Evolutionary conservation across 2,888 invertebrate genomes (phyloP).

Genomic region (Sabellastarte sp.): DNA sequence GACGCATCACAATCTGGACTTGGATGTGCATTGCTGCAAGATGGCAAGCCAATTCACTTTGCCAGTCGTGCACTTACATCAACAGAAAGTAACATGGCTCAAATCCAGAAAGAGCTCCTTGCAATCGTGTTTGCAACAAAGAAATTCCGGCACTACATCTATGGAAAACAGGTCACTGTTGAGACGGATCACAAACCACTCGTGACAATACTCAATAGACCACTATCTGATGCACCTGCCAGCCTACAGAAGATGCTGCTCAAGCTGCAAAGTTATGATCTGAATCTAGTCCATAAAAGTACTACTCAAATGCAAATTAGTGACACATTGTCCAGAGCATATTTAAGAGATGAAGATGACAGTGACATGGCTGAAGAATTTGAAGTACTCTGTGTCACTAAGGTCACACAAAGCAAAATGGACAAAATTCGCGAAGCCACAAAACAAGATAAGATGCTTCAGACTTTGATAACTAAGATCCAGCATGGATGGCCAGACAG

Average conservation of each 20-base stretch:
- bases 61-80: conserved; percentile 15
- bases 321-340: conserved; percentile 25
- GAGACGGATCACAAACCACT: conserved; percentile 17
- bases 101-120: conserved; percentile 31
- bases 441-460: not conserved
- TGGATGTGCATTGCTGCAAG: conserved; percentile 27
- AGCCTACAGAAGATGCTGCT: conserved; percentile 33
- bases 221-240: conserved; percentile 19
- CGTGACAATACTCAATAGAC: conserved; percentile 26
- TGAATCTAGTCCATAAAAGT: conserved; percentile 19
- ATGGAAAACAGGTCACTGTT: conserved; percentile 6
- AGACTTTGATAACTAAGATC: not conserved
- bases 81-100: conserved; percentile 23
- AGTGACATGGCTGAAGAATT: not conserved
- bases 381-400: not conserved
- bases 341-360: not conserved
- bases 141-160: conserved; percentile 21
- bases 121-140: conserved; percentile 17
- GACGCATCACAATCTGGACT: conserved; percentile 34
- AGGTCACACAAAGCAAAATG: not conserved
- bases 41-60: conserved; percentile 24
- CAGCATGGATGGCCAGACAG: conserved; percentile 22
- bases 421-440: not conserved
- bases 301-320: conserved; percentile 26
- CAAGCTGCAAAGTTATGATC: conserved; percentile 25